Percentiles rank a stretch among this genome's conserved stretches.
Conservation (phyloP, 2,113 vertebrate species). For the Oxygymnocypris stewartii region DNA sequence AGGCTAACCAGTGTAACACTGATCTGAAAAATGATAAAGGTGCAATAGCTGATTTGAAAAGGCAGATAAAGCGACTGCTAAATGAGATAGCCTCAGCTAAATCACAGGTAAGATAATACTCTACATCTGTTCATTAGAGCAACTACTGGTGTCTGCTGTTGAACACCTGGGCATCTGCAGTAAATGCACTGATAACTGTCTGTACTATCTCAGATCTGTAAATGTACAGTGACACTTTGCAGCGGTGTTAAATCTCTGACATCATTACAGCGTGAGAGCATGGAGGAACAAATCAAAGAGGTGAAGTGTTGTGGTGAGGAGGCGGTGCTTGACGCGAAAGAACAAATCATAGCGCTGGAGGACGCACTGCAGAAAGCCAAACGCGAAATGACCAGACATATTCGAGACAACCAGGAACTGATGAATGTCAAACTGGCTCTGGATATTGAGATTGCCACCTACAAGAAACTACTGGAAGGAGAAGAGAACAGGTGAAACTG, state of each 20-base stretch:
- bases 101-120: conserved; percentile 61
- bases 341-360: conserved; percentile 77
- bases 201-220: neutral
- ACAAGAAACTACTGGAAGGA: conserved; percentile 89
- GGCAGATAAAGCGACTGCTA: conserved; percentile 60
- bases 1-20: conserved; percentile 56
- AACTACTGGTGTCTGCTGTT: neutral
- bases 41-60: conserved; percentile 64
- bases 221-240: neutral
- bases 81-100: conserved; percentile 60
- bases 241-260: neutral
- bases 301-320: conserved; percentile 71
- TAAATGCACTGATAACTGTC: neutral
- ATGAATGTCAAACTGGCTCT: conserved; percentile 85
- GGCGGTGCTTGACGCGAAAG: conserved; percentile 71
- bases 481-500: conserved; percentile 81
- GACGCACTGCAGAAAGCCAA: conserved; percentile 77
- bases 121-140: neutral
- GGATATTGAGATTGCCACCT: conserved; percentile 92
- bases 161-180: neutral
- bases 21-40: conserved; percentile 59
- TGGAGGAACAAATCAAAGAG: conserved; percentile 72
- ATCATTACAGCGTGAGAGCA: conserved; percentile 64
- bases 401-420: conserved; percentile 86
- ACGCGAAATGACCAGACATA: conserved; percentile 79